Evolutionary conservation across 2,797 vertebrate species (phyloP), one percentile per base, ranked within the genome.

Genomic region (Chrysocyon brachyurus): DNA sequence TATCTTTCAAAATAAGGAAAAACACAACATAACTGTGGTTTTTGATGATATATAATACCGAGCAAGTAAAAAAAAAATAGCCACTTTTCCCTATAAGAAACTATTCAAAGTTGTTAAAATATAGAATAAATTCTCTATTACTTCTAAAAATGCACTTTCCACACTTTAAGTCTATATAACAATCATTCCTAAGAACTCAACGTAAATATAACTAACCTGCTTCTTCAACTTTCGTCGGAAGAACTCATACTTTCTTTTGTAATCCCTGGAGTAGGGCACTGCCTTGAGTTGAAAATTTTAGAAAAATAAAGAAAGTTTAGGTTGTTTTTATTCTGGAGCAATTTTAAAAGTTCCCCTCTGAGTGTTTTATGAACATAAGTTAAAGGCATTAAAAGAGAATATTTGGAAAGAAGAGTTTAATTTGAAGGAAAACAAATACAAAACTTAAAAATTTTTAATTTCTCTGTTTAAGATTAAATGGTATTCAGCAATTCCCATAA

Each of bases 211-310:
- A 99, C 99, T 98, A 96, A 99, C 99, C 97, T 99, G 99, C 97
- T 99, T 99, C 99, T 99, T 99, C 97, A 99, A 66, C 98, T 99
- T 99, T 98, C 99, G 99, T 83, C 99, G 99, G 99, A 99, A 99
- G 99, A 99, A 99, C 73, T 99, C 99, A 40, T 99, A 99, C 98
- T 99, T 99, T 98, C 99, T 99, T 97, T 99, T 99, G 97, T 99
- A 99, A 98, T 99, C 99, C 98, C 99, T 99, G 98, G 99, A 99
- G 98, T 99, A 99, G 99, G 99, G 99, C 99, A 99, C 99, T 83
- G 99, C 99, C 99, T 99, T 97, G 7, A 83, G 24, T 64, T 33
- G 77, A 6, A 5, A 33, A n/a, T 64, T 91, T 94, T 68, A 31
- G 87, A 82, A 96, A 96, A 97, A 97, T 72, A 88, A 96, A 97